These are phyloP conservation scores for Druon quercuslanigerum DNA, from an alignment of 1,140 invertebrate species.

Conservation along the genomic window DNA sequence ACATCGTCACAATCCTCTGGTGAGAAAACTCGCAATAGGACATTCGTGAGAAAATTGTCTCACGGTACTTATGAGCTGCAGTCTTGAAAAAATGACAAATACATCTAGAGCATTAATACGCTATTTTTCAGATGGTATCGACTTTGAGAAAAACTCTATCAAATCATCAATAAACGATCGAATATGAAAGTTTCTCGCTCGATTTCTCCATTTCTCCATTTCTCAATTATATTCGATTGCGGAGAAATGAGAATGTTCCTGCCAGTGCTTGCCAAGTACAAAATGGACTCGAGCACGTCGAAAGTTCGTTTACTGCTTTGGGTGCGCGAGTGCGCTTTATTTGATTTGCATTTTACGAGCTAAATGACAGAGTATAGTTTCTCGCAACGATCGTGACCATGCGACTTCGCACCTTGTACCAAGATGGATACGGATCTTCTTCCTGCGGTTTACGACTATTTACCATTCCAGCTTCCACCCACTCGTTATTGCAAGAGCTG, in stretches of 20 bases:
- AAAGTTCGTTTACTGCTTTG: constrained; percentile 18
- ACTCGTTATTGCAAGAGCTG: constrained; percentile 48
- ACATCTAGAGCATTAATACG: too few relatives aligned
- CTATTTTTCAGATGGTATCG: too few relatives aligned
- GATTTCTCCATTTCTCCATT: not conserved
- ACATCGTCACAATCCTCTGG: too few relatives aligned
- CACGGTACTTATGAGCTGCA: too few relatives aligned
- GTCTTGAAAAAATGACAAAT: too few relatives aligned
- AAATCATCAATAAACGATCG: too few relatives aligned
- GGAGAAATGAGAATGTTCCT: not conserved
- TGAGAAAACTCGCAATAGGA: too few relatives aligned
- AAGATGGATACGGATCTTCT: constrained; percentile 62
- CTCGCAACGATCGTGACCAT: constrained; percentile 52
- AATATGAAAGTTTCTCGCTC: not conserved
- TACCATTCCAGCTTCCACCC: constrained; percentile 63
- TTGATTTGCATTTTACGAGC: constrained; percentile 58
- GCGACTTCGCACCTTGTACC: constrained; percentile 56
- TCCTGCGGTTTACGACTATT: constrained; percentile 61
- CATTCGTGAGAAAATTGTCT: too few relatives aligned
- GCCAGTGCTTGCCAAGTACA: not conserved
- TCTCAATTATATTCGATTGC: not conserved
- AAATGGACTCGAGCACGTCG: constrained; percentile 14
- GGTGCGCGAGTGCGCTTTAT: constrained; percentile 46
- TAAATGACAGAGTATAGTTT: constrained; percentile 56
- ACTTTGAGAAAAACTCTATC: too few relatives aligned